phyloP scores from a whole-genome alignment of 2,797 vertebrate genomes.

The Podarcis lilfordi region DNA sequence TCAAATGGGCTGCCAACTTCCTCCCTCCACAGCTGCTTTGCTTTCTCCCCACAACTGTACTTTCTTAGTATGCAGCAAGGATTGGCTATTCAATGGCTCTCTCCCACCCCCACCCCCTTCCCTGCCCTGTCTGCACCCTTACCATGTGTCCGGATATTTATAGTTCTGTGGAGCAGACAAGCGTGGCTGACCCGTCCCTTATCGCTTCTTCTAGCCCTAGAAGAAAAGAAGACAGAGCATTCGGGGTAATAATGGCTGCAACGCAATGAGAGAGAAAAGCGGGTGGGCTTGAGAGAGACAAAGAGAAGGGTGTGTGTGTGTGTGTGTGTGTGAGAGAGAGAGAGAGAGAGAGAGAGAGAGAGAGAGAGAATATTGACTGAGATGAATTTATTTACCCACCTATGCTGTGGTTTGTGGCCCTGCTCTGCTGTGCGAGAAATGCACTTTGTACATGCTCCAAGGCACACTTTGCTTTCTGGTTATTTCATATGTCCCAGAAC shows the following conservation, averaged over 20 bases:
- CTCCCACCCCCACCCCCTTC: too few relatives aligned
- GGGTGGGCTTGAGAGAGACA: not conserved
- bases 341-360: not conserved
- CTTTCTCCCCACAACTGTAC: not conserved
- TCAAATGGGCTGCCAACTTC: not conserved
- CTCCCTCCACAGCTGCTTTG: not conserved
- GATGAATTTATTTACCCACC: not conserved
- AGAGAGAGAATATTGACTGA: not conserved
- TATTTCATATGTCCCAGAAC: not conserved
- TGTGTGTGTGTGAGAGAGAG: not conserved
- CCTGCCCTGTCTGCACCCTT: not conserved
- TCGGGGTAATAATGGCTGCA: not conserved
- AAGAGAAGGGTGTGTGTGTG: too few relatives aligned
- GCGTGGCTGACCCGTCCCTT: not conserved
- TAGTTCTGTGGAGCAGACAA: not conserved
- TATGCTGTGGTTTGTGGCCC: not conserved
- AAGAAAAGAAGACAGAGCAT: too few relatives aligned
- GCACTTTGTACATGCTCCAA: not conserved
- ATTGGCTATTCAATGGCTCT: not conserved
- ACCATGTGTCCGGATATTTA: not conserved
- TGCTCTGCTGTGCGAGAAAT: not conserved
- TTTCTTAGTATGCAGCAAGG: too few relatives aligned
- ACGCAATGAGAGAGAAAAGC: not conserved
- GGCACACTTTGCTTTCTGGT: not conserved
- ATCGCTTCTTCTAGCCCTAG: not conserved